Base-by-base conservation (phyloP, 1,140 invertebrate species). In the Drosophila pandora region DNA sequence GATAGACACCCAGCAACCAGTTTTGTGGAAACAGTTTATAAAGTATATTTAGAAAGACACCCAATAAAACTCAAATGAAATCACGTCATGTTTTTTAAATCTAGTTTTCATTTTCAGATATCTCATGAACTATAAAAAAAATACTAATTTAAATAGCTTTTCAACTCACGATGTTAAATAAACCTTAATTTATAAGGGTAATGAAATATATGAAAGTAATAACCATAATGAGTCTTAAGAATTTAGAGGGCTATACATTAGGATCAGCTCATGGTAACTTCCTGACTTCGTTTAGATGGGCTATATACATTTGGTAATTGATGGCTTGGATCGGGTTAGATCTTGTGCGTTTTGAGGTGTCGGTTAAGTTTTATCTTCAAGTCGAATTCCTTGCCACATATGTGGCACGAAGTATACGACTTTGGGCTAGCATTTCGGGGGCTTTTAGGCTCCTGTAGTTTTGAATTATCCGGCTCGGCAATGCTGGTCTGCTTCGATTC, bases 311-410 rank as follows among this genome's bases (percentile, higher is more conserved):
- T 4, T n/a, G 34, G 3, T 3, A n/a, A 12, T 12, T 43, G 0
- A 8, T 13, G n/a, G 13, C 41, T 49, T 3, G 64, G 12, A 65
- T 28, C 3, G 65, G 10, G 34, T 50, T 17, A 17, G 17, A 17
- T 48, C 2, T 56, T 65, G 23, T 90, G 89, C 13, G 60, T 60
- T 21, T 55, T 72, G 10, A 90, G 30, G 64, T 91, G 90, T 5
- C 76, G 68, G 60, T 91, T 91, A 5, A 91, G 70, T 47, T 82
- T 90, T 25, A 91, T 84, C 49, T 81, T 76, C 3, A 91, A 61
- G 48, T 85, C 62, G 21, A 90, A 91, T 1, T 48, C 12, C 59
- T 77, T 90, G 2, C 54, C 69, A 50, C 90, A 91, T 17, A 84
- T 54, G 37, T 75, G 61, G 39, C 90, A 91, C 7, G 67, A 34